Conservation (phyloP, 2,888 invertebrate genomes). For the Blastobasis adustella region DNA sequence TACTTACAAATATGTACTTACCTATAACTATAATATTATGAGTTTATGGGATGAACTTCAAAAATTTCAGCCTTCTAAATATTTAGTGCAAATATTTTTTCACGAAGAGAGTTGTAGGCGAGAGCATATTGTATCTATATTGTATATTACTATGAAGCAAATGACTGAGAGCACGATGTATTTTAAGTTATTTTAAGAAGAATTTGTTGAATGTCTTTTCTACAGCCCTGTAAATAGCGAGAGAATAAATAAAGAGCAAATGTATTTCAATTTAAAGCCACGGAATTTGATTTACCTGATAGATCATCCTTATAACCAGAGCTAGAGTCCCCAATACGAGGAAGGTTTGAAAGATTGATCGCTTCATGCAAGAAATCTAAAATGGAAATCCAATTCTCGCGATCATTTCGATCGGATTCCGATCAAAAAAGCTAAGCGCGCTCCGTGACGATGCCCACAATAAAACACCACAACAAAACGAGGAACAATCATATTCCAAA, state of each 20-base stretch:
- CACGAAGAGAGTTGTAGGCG: slow-evolving; percentile 44
- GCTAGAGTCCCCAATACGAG: slow-evolving; percentile 18
- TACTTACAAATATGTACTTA: slow-evolving; percentile 21
- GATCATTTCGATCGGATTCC: slow-evolving; percentile 67
- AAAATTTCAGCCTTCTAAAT: slow-evolving; percentile 19
- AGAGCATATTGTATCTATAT: slow-evolving; percentile 41
- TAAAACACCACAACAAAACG: slow-evolving; percentile 70
- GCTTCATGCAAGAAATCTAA: slow-evolving; percentile 55
- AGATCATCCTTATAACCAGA: slow-evolving; percentile 19
- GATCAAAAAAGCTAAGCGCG: slow-evolving; percentile 57
- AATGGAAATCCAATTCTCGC: slow-evolving; percentile 72
- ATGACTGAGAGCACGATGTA: slow-evolving; percentile 63
- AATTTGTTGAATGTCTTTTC: slow-evolving; percentile 63
- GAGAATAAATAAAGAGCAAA: slow-evolving; percentile 37
- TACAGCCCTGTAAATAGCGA: slow-evolving; percentile 70
- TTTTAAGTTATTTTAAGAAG: slow-evolving; percentile 62
- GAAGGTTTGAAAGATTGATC: slow-evolving; percentile 52
- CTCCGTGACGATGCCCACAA: slow-evolving; percentile 69
- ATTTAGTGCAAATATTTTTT: slow-evolving; percentile 50
- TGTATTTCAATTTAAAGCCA: slow-evolving; percentile 40
- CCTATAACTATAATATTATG: slow-evolving; percentile 36
- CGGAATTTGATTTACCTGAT: too few species aligned
- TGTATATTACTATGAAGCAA: slow-evolving; percentile 34
- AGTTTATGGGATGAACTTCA: slow-evolving; percentile 1
- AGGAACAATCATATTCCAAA: slow-evolving; percentile 72